Percentiles rank a stretch among this genome's conserved stretches.
Conservation (phyloP, 2,113 vertebrate species). For the Varanus salvator region DNA sequence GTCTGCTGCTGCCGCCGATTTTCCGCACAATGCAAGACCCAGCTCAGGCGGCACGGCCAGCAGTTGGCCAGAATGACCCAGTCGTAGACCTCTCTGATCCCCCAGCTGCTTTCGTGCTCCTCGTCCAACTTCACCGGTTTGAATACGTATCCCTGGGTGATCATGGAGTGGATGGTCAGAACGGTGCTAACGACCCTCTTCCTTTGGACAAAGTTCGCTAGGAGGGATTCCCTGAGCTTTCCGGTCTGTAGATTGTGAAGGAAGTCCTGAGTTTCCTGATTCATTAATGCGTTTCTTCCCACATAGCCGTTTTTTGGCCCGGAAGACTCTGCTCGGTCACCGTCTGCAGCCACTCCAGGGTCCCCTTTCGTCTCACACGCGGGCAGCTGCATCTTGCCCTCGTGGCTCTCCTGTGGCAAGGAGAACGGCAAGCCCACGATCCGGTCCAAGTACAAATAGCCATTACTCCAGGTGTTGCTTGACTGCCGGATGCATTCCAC, state of each 20-base stretch:
- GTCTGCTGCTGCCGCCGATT: constrained; percentile 72
- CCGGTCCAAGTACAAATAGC: background rate
- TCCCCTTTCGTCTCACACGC: no score
- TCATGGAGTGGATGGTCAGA: constrained; percentile 71
- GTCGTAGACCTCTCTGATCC: constrained; percentile 69
- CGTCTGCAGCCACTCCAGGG: no score
- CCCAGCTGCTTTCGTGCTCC: constrained; percentile 7
- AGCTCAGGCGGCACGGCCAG: constrained; percentile 87
- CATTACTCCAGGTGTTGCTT: constrained; percentile 3
- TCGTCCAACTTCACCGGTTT: no score
- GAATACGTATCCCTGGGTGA: constrained; percentile 19
- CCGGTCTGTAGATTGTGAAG: background rate
- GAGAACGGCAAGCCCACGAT: background rate
- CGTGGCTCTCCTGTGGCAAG: background rate
- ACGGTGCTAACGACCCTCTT: constrained; percentile 81
- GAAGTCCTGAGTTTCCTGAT: background rate
- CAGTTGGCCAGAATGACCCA: constrained; percentile 82
- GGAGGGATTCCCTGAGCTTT: background rate
- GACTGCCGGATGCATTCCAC: constrained; percentile 78
- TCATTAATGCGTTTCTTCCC: background rate
- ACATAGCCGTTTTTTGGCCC: background rate
- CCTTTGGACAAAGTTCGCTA: constrained; percentile 81
- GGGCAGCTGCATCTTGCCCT: background rate
- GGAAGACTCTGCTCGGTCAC: no score
- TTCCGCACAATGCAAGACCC: constrained; percentile 84